phyloP scores from a whole-genome alignment of 2,888 invertebrate species.

The Oasisia sp. region DNA sequence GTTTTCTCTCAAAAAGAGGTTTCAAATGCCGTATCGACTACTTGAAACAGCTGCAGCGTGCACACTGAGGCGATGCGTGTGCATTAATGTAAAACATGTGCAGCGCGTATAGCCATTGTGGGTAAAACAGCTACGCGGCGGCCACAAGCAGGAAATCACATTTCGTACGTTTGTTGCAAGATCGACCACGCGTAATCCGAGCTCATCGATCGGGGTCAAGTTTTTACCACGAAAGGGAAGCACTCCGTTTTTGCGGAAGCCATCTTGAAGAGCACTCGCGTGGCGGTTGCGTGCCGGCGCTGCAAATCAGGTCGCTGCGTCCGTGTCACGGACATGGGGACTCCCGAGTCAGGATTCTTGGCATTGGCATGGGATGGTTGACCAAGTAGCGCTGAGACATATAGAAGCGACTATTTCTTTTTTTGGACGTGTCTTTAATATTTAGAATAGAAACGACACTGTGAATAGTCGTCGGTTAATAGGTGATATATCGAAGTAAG shows the following conservation, averaged over 20 bases:
- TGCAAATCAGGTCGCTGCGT: neutral
- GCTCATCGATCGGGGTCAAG: neutral
- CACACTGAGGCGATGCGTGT: neutral
- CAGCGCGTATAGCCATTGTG: neutral
- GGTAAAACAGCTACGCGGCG: neutral
- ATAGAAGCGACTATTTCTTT: no score
- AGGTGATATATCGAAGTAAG: no score
- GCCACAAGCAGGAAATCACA: neutral
- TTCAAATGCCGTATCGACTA: neutral
- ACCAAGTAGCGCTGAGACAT: no score
- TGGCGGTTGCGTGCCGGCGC: neutral
- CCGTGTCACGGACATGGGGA: neutral
- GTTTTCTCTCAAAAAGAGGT: neutral
- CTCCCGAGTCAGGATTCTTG: neutral
- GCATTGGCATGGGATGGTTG: no score
- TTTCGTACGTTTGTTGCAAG: neutral
- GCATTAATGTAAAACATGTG: neutral
- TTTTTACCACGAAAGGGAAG: neutral
- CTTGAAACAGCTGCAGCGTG: neutral
- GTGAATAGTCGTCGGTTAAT: no score
- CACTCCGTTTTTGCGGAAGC: neutral
- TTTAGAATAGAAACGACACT: no score
- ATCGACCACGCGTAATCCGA: neutral
- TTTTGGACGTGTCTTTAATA: no score
- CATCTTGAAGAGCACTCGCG: neutral